Conservation (phyloP, 2,797 vertebrate genomes). For the Hozukius guyotensis region DNA sequence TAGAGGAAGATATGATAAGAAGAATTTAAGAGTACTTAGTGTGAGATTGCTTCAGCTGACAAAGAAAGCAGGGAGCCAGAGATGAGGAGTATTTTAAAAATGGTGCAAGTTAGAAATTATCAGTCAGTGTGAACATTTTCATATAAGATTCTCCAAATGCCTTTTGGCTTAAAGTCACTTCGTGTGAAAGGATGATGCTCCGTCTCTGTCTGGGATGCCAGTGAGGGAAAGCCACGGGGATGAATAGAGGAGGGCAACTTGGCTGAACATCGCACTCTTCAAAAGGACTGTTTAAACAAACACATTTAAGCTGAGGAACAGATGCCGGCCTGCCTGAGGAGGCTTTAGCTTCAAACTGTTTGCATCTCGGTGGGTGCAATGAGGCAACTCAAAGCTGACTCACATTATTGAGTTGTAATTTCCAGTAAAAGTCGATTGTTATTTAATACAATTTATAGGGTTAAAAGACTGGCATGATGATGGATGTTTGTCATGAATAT, state of each 20-base stretch:
- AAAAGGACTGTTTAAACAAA: conserved; percentile 60
- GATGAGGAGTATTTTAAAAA: neutral
- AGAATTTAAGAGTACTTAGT: conserved; percentile 4
- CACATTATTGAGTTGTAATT: conserved; percentile 16
- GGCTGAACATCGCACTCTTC: conserved; percentile 60
- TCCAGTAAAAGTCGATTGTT: conserved; percentile 14
- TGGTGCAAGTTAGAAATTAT: neutral
- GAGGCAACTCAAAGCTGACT: conserved; percentile 7
- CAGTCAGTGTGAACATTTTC: neutral
- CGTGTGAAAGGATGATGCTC: conserved; percentile 18
- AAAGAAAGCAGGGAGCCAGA: neutral
- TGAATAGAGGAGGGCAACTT: conserved; percentile 56
- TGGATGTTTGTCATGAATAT: neutral
- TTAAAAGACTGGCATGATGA: conserved; percentile 1
- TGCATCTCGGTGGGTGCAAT: conserved; percentile 2
- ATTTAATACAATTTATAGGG: conserved; percentile 16
- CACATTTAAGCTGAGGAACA: conserved; percentile 47
- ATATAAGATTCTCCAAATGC: neutral
- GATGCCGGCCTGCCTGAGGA: conserved; percentile 37
- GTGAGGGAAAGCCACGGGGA: conserved; percentile 48
- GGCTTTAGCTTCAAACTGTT: conserved; percentile 18
- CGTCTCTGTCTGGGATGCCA: conserved; percentile 25
- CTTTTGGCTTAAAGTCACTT: conserved; percentile 30
- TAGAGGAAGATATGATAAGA: conserved; percentile 11
- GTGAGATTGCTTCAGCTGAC: conserved; percentile 7